Base-by-base conservation (phyloP, 2,888 invertebrate genomes). In the Calephelis perditalis region DNA sequence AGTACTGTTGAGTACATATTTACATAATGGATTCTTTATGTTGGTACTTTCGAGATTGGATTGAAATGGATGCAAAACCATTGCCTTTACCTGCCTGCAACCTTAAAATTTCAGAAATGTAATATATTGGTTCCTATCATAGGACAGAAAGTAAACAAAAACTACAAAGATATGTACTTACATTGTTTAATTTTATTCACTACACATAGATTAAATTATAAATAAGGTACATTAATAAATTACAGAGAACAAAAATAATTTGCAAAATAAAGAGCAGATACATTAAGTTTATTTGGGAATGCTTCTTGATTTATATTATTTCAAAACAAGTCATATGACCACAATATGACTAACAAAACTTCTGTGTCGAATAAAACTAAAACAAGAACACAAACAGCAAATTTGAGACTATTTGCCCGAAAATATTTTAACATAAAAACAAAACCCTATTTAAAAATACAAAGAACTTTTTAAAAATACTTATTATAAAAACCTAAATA, bases 171-270 rank as follows among this genome's bases (percentile, higher is more conserved):
- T 57, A 26, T 26, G 26, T 26, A 56, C 66, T 63, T 63, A 59
- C 55, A 73, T 76, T 82, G 26, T 56, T 55, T 45, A 59, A 78
- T 79, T 86, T 87, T 86, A 86, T 79, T 88, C 70, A 78, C 78
- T 85, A 83, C 73, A 77, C 82, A 86, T 86, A 88, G 86, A 86
- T 87, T 81, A 86, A 79, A 79, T 85, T 77, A 81, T 81, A 84
- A 79, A 82, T 86, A 80, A 84, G 74, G 79, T 78, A 76, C 87
- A 88, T 88, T 85, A 85, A 87, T 87, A 85, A 52, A 82, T 79
- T 71, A 74, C 76, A 77, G 79, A 78, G 73, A 82, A 76, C 73
- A 70, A 67, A 63, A 67, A 67, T 60, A 59, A 56, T 61, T 62
- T 61, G 35, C 37, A 59, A 55, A 8, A 52, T 26, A 52, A 26